Evolutionary conservation across 2,888 invertebrate species (phyloP).

Genomic region (Carpatolechia fugitivella): DNA sequence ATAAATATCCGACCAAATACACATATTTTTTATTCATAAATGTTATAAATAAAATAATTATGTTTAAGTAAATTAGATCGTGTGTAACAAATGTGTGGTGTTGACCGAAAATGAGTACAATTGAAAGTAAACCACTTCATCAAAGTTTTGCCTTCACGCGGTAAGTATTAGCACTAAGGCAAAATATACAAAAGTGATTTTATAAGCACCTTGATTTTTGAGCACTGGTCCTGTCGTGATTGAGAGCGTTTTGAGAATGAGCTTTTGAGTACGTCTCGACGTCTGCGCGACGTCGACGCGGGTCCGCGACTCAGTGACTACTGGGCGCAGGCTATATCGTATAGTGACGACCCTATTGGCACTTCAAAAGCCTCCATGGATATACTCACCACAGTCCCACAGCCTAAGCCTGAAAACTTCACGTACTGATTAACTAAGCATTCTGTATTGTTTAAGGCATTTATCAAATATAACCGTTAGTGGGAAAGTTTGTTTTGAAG

Average conservation of each 20-base stretch:
- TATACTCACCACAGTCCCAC: slow-evolving; percentile 20
- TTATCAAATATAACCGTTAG: too few species aligned
- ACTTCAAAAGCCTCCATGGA: slow-evolving; percentile 42
- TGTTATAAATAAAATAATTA: slow-evolving; percentile 23
- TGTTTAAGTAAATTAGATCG: slow-evolving; percentile 21
- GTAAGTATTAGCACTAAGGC: slow-evolving; percentile 5
- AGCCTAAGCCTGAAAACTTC: not conserved
- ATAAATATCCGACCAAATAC: too few species aligned
- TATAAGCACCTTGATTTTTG: slow-evolving; percentile 31
- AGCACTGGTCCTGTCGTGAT: slow-evolving; percentile 53
- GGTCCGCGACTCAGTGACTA: slow-evolving; percentile 54
- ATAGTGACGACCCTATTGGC: slow-evolving; percentile 45
- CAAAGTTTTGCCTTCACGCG: slow-evolving; percentile 36
- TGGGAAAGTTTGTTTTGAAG: too few species aligned
- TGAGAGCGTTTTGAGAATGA: slow-evolving; percentile 46
- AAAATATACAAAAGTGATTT: not conserved
- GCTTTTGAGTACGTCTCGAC: slow-evolving; percentile 37
- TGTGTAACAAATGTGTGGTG: slow-evolving; percentile 38
- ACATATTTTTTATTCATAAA: too few species aligned
- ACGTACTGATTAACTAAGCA: slow-evolving; percentile 6
- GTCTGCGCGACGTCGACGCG: slow-evolving; percentile 58
- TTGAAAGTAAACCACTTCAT: slow-evolving; percentile 47
- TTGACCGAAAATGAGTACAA: slow-evolving; percentile 45
- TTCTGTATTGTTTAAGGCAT: too few species aligned
- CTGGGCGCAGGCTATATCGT: slow-evolving; percentile 60